A percentile compares a stretch with the other conserved stretches of the same genome.
Evolutionary conservation across 1,140 invertebrate species (phyloP).

Genomic region (Mamestra configurata): DNA sequence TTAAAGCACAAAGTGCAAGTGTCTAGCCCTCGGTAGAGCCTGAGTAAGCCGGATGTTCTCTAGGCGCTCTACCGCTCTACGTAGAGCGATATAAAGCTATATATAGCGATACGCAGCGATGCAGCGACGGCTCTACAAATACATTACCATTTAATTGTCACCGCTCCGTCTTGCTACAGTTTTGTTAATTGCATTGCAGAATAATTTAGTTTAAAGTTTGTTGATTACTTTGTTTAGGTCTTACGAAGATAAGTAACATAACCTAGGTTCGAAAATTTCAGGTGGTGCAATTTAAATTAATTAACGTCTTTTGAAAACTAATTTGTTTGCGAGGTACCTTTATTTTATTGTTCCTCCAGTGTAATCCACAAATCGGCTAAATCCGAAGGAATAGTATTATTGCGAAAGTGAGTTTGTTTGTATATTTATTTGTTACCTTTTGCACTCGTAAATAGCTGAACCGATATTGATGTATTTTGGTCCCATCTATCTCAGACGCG

Average conservation of each 20-base stretch:
- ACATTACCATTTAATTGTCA: conserved; percentile 37
- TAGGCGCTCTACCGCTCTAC: neutral
- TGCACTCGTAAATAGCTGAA: too few relatives aligned
- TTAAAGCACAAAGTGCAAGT: neutral
- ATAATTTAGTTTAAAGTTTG: neutral
- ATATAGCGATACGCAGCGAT: neutral
- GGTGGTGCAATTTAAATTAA: too few relatives aligned
- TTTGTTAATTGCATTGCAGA: neutral
- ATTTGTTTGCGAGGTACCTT: too few relatives aligned
- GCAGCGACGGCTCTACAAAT: conserved; percentile 14
- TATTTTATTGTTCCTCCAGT: too few relatives aligned
- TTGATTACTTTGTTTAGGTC: neutral
- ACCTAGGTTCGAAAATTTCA: neutral
- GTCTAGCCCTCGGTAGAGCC: neutral
- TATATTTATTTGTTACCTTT: too few relatives aligned
- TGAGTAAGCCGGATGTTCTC: neutral
- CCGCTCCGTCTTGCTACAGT: neutral
- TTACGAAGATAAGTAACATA: neutral
- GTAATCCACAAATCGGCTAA: too few relatives aligned
- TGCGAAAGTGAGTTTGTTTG: too few relatives aligned
- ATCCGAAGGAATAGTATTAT: too few relatives aligned
- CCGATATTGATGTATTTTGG: too few relatives aligned
- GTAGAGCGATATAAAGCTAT: neutral
- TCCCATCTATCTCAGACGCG: too few relatives aligned
- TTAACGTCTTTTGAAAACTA: too few relatives aligned